Conservation (phyloP, 2,888 invertebrate species). For the Metallyticus violacea region DNA sequence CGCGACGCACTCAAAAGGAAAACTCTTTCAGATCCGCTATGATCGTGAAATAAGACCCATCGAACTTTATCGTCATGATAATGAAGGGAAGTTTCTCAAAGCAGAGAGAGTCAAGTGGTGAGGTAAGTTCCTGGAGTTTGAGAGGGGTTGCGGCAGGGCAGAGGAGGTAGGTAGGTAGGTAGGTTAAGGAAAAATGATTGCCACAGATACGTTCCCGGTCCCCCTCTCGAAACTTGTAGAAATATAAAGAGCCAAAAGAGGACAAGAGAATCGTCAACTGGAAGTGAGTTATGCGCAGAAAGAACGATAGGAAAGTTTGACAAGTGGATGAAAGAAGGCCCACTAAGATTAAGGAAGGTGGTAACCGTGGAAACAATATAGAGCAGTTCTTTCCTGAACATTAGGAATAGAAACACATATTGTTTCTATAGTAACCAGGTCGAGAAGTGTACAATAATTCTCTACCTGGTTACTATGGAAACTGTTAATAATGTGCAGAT, state of each 20-base stretch:
- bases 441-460: too few relatives aligned
- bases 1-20: too few relatives aligned
- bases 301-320: neutral
- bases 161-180: too few relatives aligned
- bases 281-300: neutral
- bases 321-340: too few relatives aligned
- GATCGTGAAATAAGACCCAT: neutral
- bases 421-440: too few relatives aligned
- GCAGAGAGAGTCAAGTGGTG: neutral
- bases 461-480: too few relatives aligned
- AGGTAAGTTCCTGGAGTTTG: neutral
- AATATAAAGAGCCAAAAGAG: neutral
- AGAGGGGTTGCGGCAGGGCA: neutral
- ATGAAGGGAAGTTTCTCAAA: neutral
- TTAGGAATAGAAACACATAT: too few relatives aligned
- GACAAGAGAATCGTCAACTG: too few relatives aligned
- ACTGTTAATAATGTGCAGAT: too few relatives aligned
- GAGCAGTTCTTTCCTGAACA: neutral
- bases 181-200: neutral
- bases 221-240: neutral
- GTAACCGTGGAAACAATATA: neutral
- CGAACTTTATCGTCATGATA: neutral
- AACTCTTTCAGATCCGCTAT: too few relatives aligned
- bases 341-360: neutral
- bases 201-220: neutral